phyloP scores from a whole-genome alignment of 2,113 vertebrate species.

The Psittacula cyanocephala region DNA sequence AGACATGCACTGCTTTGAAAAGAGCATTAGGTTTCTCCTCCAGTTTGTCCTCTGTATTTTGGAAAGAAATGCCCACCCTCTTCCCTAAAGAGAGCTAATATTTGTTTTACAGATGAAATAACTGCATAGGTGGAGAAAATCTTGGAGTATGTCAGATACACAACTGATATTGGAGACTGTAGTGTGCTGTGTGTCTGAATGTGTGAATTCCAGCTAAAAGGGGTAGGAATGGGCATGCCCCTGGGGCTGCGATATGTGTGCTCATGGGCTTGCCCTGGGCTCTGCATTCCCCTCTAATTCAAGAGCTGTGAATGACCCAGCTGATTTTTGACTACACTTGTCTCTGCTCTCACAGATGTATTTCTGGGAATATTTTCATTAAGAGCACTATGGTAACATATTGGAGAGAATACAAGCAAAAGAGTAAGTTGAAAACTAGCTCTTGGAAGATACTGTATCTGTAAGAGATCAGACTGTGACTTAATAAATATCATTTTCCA shows the following conservation, averaged over 20 bases:
- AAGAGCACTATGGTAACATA: not conserved
- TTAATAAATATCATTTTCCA: not conserved
- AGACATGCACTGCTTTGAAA: not conserved
- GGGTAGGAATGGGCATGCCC: not conserved
- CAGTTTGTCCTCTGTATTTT: not conserved
- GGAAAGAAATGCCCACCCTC: not conserved
- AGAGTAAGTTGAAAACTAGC: not conserved
- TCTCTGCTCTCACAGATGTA: not conserved
- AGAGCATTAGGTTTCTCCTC: not conserved
- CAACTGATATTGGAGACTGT: not conserved
- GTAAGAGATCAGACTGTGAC: not conserved
- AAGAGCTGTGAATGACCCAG: not conserved
- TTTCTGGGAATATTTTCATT: not conserved
- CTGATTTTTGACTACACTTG: not conserved
- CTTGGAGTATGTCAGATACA: not conserved
- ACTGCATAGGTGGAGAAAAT: not conserved
- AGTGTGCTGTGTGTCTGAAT: accelerated
- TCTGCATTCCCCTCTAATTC: not conserved
- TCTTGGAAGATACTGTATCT: not conserved
- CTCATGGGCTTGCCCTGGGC: not conserved
- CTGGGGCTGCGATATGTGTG: not conserved
- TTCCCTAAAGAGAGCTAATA: not conserved
- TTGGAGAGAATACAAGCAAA: not conserved
- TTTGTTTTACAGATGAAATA: not conserved
- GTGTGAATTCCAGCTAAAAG: not conserved